Conservation (phyloP, 2,797 vertebrate genomes). For the Cyclura pinguis region DNA sequence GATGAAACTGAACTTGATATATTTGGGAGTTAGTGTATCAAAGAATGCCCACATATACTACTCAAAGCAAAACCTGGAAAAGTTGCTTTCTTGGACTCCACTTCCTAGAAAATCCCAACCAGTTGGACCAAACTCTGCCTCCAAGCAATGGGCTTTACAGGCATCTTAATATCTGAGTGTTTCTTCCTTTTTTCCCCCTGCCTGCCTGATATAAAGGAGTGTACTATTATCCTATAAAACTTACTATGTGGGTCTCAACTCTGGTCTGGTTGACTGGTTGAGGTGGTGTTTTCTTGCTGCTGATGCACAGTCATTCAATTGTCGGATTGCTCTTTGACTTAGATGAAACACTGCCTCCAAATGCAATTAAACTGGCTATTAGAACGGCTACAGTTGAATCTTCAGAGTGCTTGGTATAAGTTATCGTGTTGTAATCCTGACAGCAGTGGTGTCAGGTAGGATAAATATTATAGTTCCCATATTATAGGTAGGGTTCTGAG, state of each 20-base stretch:
- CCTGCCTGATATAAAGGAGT: not conserved
- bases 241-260: not conserved
- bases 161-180: not conserved
- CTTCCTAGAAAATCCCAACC: too few relatives aligned
- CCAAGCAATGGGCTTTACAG: not conserved
- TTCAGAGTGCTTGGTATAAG: not conserved
- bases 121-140: not conserved
- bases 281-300: not conserved
- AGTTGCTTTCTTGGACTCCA: too few relatives aligned
- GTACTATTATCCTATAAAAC: not conserved
- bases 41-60: too few relatives aligned
- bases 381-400: not conserved
- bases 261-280: not conserved
- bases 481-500: not conserved
- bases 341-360: not conserved
- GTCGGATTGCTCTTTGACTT: not conserved
- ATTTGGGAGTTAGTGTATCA: too few relatives aligned
- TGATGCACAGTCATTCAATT: not conserved
- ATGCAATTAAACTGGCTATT: not conserved
- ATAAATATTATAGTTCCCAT: not conserved
- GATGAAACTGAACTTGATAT: too few relatives aligned
- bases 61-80: too few relatives aligned
- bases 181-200: too few relatives aligned
- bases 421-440: not conserved
- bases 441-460: too few relatives aligned